Conservation (phyloP, 2,888 invertebrate genomes). For the Rhorus exstirpatorius region DNA sequence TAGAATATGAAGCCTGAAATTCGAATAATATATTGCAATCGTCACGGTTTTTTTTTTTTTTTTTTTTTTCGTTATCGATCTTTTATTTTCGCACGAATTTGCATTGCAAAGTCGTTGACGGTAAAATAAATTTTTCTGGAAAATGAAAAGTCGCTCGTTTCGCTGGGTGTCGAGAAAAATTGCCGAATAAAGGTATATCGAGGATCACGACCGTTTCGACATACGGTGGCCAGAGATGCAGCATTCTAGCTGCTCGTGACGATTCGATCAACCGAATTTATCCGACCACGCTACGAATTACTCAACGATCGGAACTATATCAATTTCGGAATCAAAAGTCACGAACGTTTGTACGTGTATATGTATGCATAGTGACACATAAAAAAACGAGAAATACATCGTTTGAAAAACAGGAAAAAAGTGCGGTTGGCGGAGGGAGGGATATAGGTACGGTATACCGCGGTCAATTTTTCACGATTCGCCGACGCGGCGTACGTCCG, state of each 20-base stretch:
- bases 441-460: constrained; percentile 42
- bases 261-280: constrained; percentile 69
- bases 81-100: constrained; percentile 14
- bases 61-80: neutral
- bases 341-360: constrained; percentile 40
- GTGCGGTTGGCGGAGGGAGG: constrained; percentile 3
- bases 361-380: constrained; percentile 19
- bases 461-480: constrained; percentile 71
- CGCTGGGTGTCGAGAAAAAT: constrained; percentile 23
- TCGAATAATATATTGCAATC: constrained; percentile 27
- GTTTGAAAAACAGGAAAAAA: constrained; percentile 22
- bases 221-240: neutral
- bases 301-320: constrained; percentile 61
- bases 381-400: constrained; percentile 50
- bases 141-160: constrained; percentile 28
- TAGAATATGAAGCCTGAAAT: neutral
- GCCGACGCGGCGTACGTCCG: constrained; percentile 51
- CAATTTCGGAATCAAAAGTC: constrained; percentile 68
- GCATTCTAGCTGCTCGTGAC: constrained; percentile 55
- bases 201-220: constrained; percentile 13
- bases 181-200: constrained; percentile 9
- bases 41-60: too few relatives aligned
- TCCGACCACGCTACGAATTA: constrained; percentile 62
- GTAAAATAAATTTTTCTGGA: constrained; percentile 22
- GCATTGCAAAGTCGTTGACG: constrained; percentile 6